A percentile compares a stretch with the other conserved stretches of the same genome.
These are phyloP conservation scores for Neoitamus cyanurus DNA, from an alignment of 2,888 invertebrate genomes.

Conservation along the genomic window DNA sequence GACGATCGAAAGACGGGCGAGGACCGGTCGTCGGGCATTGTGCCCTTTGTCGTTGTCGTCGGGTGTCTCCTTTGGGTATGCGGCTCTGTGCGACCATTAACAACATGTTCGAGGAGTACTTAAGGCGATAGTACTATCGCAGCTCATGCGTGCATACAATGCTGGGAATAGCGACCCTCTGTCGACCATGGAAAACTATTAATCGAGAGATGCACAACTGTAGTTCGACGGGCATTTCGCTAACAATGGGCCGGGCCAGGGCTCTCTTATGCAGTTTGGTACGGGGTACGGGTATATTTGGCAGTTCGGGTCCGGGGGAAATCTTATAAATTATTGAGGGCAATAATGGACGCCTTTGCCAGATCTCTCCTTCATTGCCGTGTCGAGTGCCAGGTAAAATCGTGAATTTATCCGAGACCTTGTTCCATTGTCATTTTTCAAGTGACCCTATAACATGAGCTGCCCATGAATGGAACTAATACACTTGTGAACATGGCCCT, in stretches of 20 bases:
- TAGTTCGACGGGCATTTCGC: not conserved
- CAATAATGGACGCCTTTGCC: conserved; percentile 37
- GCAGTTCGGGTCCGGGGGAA: conserved; percentile 1
- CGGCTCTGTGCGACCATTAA: conserved; percentile 18
- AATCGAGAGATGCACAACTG: conserved; percentile 38
- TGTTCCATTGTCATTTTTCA: conserved; percentile 22
- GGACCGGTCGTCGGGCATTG: not conserved
- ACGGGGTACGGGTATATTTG: too few relatives aligned
- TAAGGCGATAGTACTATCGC: conserved; percentile 26
- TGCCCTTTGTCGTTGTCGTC: conserved; percentile 18
- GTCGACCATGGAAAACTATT: conserved; percentile 28
- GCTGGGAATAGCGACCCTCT: not conserved
- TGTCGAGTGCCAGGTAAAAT: conserved; percentile 35
- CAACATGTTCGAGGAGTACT: conserved; percentile 35
- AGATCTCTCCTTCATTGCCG: conserved; percentile 10
- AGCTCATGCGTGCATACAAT: conserved; percentile 22
- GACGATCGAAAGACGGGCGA: not conserved
- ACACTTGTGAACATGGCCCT: conserved; percentile 39
- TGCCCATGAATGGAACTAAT: conserved; percentile 34
- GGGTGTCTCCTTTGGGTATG: not conserved
- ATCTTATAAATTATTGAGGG: conserved; percentile 39
- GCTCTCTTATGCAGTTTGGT: not conserved
- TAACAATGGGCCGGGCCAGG: not conserved
- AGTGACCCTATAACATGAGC: conserved; percentile 34
- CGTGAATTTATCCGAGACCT: conserved; percentile 30